Evolutionary conservation across 2,797 vertebrate genomes (phyloP).

Genomic region (Bucorvus abyssinicus): DNA sequence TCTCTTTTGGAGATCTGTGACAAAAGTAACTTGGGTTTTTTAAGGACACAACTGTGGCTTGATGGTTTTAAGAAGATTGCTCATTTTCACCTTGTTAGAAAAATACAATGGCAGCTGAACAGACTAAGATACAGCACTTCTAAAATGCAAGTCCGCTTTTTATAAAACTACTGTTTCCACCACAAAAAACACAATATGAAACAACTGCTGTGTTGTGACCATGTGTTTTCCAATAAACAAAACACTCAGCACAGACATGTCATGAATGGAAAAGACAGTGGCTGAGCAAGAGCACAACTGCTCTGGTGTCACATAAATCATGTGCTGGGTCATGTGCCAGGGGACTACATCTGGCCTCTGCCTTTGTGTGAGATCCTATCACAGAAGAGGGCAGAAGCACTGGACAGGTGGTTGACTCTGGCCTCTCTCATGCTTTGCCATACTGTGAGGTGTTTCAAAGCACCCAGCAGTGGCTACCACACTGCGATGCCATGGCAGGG

Average conservation of each 20-base stretch:
- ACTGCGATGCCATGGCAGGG: background rate
- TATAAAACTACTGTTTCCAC: background rate
- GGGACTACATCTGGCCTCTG: background rate
- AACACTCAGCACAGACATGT: background rate
- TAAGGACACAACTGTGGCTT: background rate
- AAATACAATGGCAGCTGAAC: background rate
- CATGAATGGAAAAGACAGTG: background rate
- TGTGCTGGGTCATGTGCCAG: rapidly evolving
- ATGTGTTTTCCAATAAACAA: background rate
- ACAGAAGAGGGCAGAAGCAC: background rate
- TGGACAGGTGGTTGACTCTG: background rate
- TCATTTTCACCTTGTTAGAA: background rate
- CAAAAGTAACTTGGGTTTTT: background rate
- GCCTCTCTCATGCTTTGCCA: background rate
- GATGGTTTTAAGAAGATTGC: background rate
- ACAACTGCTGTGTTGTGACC: background rate
- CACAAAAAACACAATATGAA: background rate
- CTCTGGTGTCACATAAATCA: background rate
- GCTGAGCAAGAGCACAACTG: background rate
- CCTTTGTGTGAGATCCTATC: background rate
- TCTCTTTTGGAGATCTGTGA: background rate
- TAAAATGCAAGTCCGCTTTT: background rate
- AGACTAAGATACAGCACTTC: background rate
- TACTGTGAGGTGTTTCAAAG: background rate
- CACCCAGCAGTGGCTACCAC: background rate